Evolutionary conservation across 2,888 invertebrate species (phyloP).

Genomic region (Agapostemon virescens): DNA sequence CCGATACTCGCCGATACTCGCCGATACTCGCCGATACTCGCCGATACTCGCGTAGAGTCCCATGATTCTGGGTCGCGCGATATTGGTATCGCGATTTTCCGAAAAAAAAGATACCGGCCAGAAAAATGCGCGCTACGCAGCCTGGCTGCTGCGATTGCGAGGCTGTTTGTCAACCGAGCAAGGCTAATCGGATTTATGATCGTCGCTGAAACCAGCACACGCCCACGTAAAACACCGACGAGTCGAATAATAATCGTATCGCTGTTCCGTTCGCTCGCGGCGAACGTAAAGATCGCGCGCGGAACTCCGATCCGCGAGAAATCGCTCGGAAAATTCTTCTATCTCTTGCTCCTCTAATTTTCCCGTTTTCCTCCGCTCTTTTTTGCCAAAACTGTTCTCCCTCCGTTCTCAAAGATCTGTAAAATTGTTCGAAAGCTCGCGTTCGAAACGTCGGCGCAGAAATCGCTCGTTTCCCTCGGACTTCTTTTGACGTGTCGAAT

Average conservation of each 20-base stretch:
- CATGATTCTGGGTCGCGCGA: neutral
- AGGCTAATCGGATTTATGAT: neutral
- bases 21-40: neutral
- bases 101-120: neutral
- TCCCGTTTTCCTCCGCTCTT: too few species aligned
- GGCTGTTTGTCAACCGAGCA: neutral
- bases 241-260: neutral
- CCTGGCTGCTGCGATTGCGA: neutral
- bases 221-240: neutral
- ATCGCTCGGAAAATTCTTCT: too few species aligned
- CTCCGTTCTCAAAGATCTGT: too few species aligned
- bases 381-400: too few species aligned
- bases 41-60: too few species aligned
- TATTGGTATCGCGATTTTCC: slow-evolving; percentile 12
- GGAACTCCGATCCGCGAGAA: neutral
- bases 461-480: too few species aligned
- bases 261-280: neutral
- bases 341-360: too few species aligned
- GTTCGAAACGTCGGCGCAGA: too few species aligned
- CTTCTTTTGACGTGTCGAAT: too few species aligned
- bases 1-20: neutral
- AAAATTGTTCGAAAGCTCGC: too few species aligned
- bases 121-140: neutral
- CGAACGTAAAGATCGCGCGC: neutral
- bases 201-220: neutral